Evolutionary conservation across 2,113 vertebrate species (phyloP).

Genomic region (Psettodes erumei): DNA sequence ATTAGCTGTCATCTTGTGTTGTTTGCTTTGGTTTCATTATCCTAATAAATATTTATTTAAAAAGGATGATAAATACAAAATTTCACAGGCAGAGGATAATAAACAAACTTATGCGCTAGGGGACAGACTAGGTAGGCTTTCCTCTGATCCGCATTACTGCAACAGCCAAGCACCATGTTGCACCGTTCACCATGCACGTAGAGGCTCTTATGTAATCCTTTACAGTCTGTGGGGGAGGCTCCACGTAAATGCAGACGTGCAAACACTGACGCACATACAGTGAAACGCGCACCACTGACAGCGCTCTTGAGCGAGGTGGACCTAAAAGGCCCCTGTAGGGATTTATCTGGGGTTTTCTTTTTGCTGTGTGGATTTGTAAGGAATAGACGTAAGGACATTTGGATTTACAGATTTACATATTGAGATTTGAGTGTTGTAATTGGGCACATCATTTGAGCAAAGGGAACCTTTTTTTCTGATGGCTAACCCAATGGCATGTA

Average conservation of each 20-base stretch:
- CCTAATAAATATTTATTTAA: background rate
- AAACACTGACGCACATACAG: conserved; percentile 2
- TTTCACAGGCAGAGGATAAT: background rate
- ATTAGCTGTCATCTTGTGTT: background rate
- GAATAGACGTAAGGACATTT: background rate
- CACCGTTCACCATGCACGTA: conserved; percentile 70
- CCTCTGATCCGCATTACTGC: conserved; percentile 52
- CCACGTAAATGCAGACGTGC: conserved; percentile 37
- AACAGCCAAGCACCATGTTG: conserved; percentile 72
- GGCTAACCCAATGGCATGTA: background rate
- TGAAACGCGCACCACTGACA: background rate
- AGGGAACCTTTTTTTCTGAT: background rate
- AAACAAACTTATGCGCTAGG: conserved; percentile 31
- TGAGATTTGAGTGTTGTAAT: background rate
- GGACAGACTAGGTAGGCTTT: conserved; percentile 51
- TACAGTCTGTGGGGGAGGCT: conserved; percentile 46
- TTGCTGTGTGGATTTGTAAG: no score
- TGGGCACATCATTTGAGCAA: background rate
- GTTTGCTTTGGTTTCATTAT: background rate
- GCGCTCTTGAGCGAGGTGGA: conserved; percentile 1
- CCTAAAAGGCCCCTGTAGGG: conserved; percentile 2
- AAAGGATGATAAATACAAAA: background rate
- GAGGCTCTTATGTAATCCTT: conserved; percentile 74
- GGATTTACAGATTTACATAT: background rate
- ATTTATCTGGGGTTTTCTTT: background rate